A percentile compares a stretch with the other conserved stretches of the same genome.
phyloP scores from a whole-genome alignment of 2,888 invertebrate species.

The Salticus scenicus region DNA sequence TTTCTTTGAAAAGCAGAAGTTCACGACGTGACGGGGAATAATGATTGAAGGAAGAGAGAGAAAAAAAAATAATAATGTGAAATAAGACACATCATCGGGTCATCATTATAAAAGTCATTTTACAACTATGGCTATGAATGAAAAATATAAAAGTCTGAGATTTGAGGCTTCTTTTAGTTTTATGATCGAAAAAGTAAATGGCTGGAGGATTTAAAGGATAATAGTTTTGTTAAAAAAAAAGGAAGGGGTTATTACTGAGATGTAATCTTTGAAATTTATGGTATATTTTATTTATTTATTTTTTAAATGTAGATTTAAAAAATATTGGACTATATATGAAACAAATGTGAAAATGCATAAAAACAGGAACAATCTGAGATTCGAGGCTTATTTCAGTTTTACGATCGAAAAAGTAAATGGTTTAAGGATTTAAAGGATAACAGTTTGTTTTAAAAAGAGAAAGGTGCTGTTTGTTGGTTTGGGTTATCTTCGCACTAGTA shows the following conservation, averaged over 20 bases:
- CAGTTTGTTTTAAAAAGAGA: too few species aligned
- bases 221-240: neutral
- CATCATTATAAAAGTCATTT: slow-evolving; percentile 68
- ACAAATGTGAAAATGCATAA: too few species aligned
- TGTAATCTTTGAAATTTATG: neutral
- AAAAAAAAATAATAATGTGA: neutral
- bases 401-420: too few species aligned
- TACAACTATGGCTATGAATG: slow-evolving; percentile 53
- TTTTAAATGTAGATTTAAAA: neutral
- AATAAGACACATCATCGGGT: slow-evolving; percentile 52
- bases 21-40: slow-evolving; percentile 56
- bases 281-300: neutral
- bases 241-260: neutral
- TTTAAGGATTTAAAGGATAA: too few species aligned
- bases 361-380: too few species aligned
- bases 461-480: too few species aligned
- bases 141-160: slow-evolving; percentile 59
- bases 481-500: too few species aligned
- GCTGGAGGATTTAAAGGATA: too few species aligned
- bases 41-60: slow-evolving; percentile 47
- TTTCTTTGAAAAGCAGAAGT: slow-evolving; percentile 45
- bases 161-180: slow-evolving; percentile 50
- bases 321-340: too few species aligned
- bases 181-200: too few species aligned
- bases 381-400: too few species aligned